Base-by-base conservation (phyloP, 2,888 invertebrate species). In the Hydrotaea diabolus region DNA sequence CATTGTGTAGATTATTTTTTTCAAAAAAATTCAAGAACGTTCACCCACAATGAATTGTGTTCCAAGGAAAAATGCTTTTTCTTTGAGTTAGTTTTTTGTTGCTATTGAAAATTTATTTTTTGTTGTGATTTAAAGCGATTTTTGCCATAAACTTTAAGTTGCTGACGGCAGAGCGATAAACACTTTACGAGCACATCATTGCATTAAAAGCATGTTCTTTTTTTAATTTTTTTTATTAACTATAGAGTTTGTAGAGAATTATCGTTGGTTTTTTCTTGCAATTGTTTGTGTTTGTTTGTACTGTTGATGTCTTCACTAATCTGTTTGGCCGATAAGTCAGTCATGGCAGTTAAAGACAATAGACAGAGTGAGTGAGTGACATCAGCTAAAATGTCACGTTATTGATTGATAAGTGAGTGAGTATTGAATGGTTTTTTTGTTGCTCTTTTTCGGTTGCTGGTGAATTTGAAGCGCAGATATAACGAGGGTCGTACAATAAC, bases 341-440 rank as follows among this genome's bases (percentile, higher is more conserved):
- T 49, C 13, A 39, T 8, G n/a, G 7, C 31, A 49, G n/a, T 7
- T 21, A 55, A 55, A 17, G 21, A 55, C 4, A 55, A 15, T 15
- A 31, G 9, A 39, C 43, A 66, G 9, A 66, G 3, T 4, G 31
- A 31, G 31, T 31, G 31, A 31, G 43, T 66, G 66, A 43, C 19
- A 43, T 66, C 17, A 17, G 19, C 66, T 7, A 2, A 43, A 15
- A 31, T 43, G 66, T 66, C 59, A 59, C 59, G 59, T 59, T 59
- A 59, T 23, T 26, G 59, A 59, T 59, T 26, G 59, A 26, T 59
- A 49, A n/a, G n/a, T 31, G 7, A 31, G 31, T 31, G 31, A 39
- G 13, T 39, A 21, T 55, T 55, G n/a, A 53, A 53, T 53, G 31
- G 7, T 2, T n/a, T n/a, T n/a, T n/a, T 8, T 19, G 21, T 55